Evolutionary conservation across 2,888 invertebrate species (phyloP), one percentile per base, ranked within the genome.

Genomic region (Callinectes sapidus): DNA sequence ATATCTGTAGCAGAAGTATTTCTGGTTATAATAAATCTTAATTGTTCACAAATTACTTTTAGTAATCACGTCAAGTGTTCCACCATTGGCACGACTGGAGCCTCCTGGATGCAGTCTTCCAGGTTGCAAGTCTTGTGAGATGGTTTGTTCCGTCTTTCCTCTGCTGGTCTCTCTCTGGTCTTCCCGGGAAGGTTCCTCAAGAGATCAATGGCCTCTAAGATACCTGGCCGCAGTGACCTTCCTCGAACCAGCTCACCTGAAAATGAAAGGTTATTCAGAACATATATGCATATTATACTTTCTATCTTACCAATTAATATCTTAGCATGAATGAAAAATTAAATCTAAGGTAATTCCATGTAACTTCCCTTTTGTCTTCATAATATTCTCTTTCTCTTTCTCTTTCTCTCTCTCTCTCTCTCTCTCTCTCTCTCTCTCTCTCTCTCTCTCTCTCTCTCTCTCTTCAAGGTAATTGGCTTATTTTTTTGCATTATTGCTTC

Each of bases 131-230:
- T n/a, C 71, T 28, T 28, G 23, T n/a, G 71, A 28, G 71, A 6
- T 5, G 6, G n/a, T 28, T 71, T 71, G 16, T n/a, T 71, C 10
- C 71, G n/a, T 23, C 71, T n/a, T 23, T 71, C 71, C 28, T 71
- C 71, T 71, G 71, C n/a, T n/a, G n/a, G 71, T 23, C 23, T 23
- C 71, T 71, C 71, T 28, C n/a, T 71, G 16, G 71, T 28, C 71
- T 71, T 71, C n/a, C 71, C n/a, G 16, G 71, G 71, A 23, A 71
- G 71, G n/a, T 71, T 23, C 71, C 71, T 23, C 28, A 71, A n/a
- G 71, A 71, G 71, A 28, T 71, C 71, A 71, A 71, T 71, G 71
- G 71, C 71, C n/a, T 71, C 71, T n/a, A 71, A 28, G n/a, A 71
- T 71, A 28, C 71, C 71, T 0, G 71, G 71, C 71, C 71, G 23